These are phyloP conservation scores for Acrossocheilus fasciatus DNA, from an alignment of 2,797 vertebrate genomes.

Conservation along the genomic window DNA sequence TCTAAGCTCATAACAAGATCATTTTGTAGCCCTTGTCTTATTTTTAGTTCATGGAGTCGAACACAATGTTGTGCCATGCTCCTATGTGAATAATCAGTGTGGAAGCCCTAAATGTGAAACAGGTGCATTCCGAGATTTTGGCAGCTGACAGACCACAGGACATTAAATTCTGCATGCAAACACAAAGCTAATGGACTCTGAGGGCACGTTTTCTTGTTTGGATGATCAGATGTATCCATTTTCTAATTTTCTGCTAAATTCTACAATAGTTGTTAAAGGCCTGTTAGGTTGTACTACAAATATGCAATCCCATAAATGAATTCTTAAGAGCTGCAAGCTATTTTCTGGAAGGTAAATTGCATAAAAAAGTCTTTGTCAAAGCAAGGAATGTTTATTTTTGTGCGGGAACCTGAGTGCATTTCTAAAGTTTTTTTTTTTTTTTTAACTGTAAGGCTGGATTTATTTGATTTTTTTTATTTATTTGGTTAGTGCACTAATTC, in stretches of 20 bases:
- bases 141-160: not conserved
- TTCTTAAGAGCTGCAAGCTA: not conserved
- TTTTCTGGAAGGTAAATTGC: not conserved
- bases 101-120: slow-evolving; percentile 8
- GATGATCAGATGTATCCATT: not conserved
- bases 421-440: not conserved
- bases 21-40: not conserved
- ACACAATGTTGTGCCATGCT: not conserved
- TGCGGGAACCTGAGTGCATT: not conserved
- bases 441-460: not conserved
- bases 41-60: not conserved
- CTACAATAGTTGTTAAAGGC: not conserved
- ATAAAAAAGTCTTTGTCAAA: not conserved
- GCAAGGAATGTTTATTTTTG: not conserved
- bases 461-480: not conserved
- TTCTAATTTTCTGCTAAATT: not conserved
- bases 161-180: slow-evolving; percentile 1
- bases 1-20: not conserved
- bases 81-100: not conserved
- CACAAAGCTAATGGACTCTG: not conserved
- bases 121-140: slow-evolving; percentile 14
- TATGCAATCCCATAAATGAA: not conserved
- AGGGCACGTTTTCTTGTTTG: not conserved
- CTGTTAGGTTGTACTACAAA: not conserved
- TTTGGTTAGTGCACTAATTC: too few species aligned